Conservation (phyloP, 2,113 vertebrate species). For the Cromileptes altivelis region DNA sequence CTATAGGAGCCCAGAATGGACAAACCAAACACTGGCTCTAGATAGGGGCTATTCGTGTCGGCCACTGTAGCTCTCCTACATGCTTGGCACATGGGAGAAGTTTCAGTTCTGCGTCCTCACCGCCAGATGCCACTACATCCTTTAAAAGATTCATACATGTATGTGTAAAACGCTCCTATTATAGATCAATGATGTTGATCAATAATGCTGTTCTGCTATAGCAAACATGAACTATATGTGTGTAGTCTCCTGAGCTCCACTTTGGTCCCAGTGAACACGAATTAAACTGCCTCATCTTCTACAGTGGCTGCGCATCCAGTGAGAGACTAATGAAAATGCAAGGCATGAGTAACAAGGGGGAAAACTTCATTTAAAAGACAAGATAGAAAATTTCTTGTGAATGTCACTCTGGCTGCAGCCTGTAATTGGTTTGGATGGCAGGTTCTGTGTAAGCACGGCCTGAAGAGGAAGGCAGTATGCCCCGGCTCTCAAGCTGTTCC, state of each 20-base stretch:
- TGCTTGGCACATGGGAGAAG: too few relatives aligned
- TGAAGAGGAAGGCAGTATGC: conserved; percentile 29
- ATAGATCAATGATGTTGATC: not conserved
- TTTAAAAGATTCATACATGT: not conserved
- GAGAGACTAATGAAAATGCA: conserved; percentile 76
- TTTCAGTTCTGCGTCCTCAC: too few relatives aligned
- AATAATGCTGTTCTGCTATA: not conserved
- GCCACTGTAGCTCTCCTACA: too few relatives aligned
- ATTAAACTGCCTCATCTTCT: conserved; percentile 74
- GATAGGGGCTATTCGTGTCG: too few relatives aligned
- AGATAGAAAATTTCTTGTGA: conserved; percentile 76
- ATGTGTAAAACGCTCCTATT: not conserved
- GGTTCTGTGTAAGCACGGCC: conserved; percentile 49
- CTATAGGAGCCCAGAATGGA: too few relatives aligned
- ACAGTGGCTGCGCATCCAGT: conserved; percentile 58
- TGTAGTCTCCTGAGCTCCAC: conserved; percentile 61
- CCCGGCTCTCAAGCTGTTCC: conserved; percentile 43
- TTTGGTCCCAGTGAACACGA: conserved; percentile 67
- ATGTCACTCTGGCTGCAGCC: conserved; percentile 63
- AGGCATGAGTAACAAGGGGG: conserved; percentile 75
- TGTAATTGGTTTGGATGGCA: conserved; percentile 79
- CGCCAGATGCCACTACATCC: too few relatives aligned
- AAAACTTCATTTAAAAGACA: conserved; percentile 84
- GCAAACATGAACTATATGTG: not conserved
- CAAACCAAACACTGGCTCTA: too few relatives aligned